phyloP scores from a whole-genome alignment of 2,888 invertebrate species.

The Nomada fabriciana region DNA sequence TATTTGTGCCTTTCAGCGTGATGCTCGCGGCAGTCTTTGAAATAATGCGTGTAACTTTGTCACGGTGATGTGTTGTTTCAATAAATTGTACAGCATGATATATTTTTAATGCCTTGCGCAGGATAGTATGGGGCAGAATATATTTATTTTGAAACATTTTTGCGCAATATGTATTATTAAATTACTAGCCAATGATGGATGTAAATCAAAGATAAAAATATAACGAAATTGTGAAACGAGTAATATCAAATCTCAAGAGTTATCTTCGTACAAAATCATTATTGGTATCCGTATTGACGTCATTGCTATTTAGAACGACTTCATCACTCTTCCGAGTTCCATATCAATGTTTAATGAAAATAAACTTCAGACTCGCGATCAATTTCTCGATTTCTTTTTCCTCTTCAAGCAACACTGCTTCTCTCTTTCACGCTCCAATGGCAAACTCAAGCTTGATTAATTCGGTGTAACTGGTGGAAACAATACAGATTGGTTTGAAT shows the following conservation, averaged over 20 bases:
- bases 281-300: constrained; percentile 1
- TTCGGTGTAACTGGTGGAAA: constrained; percentile 35
- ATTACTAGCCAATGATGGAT: background rate
- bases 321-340: background rate
- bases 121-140: background rate
- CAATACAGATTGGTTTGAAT: constrained; percentile 43
- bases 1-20: constrained; percentile 1
- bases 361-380: background rate
- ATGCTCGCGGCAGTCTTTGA: background rate
- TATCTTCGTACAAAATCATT: background rate
- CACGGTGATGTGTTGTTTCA: background rate
- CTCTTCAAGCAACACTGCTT: background rate
- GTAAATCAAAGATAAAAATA: constrained; percentile 8
- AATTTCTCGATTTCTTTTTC: background rate
- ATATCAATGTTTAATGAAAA: background rate
- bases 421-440: background rate
- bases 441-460: constrained; percentile 5
- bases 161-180: constrained; percentile 18
- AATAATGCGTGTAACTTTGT: background rate
- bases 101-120: background rate
- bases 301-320: background rate
- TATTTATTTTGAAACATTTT: background rate
- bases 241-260: constrained; percentile 6
- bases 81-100: background rate
- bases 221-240: background rate